These are phyloP conservation scores for Nomada flava DNA, from an alignment of 2,888 invertebrate species.

Conservation along the genomic window DNA sequence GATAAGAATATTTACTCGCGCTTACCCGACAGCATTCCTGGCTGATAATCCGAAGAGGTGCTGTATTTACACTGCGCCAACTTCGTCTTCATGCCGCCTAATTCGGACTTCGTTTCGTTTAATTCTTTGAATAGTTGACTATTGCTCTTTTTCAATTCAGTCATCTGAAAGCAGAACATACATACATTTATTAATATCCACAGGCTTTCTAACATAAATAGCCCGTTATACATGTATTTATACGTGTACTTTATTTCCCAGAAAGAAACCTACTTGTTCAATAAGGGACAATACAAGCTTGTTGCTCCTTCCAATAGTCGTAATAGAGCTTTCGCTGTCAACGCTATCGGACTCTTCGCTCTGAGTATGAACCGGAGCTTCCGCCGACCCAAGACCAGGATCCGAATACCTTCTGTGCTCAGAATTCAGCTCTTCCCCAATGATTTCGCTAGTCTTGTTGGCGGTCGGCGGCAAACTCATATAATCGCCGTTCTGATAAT, in stretches of 20 bases:
- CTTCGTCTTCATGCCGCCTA: constrained; percentile 81
- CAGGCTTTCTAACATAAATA: background rate
- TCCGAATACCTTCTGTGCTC: constrained; percentile 88
- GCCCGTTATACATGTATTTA: too few relatives aligned
- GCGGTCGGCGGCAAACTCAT: constrained; percentile 91
- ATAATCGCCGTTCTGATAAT: constrained; percentile 84
- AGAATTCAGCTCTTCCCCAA: constrained; percentile 85
- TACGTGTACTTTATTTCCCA: too few relatives aligned
- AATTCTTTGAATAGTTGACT: constrained; percentile 91
- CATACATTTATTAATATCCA: background rate
- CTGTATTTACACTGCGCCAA: constrained; percentile 77
- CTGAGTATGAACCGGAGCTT: constrained; percentile 84
- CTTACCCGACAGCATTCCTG: constrained; percentile 83
- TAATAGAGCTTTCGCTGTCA: constrained; percentile 84
- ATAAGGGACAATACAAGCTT: constrained; percentile 88
- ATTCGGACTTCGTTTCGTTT: constrained; percentile 89
- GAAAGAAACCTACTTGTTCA: constrained; percentile 87
- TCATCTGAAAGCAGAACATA: constrained; percentile 75
- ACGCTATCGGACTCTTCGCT: constrained; percentile 86
- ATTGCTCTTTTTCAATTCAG: constrained; percentile 89
- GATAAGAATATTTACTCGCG: constrained; percentile 4
- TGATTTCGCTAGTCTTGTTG: constrained; percentile 85
- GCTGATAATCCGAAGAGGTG: constrained; percentile 80
- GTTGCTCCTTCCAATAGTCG: constrained; percentile 86
- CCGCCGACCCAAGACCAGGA: constrained; percentile 87